These are phyloP conservation scores for Aphis craccivora DNA, from an alignment of 1,140 invertebrate species.

Conservation along the genomic window DNA sequence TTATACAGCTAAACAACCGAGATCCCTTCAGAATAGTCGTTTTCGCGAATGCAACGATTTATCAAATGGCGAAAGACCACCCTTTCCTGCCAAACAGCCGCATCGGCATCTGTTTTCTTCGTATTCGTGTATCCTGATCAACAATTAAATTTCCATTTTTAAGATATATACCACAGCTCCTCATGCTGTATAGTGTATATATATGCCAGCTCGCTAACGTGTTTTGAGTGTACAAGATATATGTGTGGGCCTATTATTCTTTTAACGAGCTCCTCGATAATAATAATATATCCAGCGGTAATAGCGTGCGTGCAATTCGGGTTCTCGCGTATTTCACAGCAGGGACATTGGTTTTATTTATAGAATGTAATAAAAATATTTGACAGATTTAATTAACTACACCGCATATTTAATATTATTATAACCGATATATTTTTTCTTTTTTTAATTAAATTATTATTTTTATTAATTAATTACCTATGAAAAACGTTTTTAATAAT, in stretches of 20 bases:
- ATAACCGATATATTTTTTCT: not conserved
- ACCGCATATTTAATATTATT: not conserved
- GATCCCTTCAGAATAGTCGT: not conserved
- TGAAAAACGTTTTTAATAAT: not conserved
- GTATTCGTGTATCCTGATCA: not conserved
- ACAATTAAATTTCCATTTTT: conserved; percentile 20
- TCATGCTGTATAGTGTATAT: not conserved
- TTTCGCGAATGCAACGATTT: not conserved
- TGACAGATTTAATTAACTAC: too few relatives aligned
- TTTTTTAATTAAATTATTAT: not conserved
- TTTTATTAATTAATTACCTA: not conserved
- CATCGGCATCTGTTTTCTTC: not conserved
- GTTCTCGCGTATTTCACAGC: not conserved
- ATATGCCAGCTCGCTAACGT: not conserved
- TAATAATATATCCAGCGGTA: not conserved
- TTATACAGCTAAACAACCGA: not conserved
- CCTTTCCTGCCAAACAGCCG: not conserved
- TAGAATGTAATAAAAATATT: not conserved
- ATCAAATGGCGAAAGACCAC: not conserved
- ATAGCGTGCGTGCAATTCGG: not conserved
- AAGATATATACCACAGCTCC: not conserved
- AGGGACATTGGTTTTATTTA: not conserved
- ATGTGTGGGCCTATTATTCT: not conserved
- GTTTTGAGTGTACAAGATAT: not conserved
- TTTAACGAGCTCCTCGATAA: not conserved